Base-by-base conservation (phyloP, 2,888 invertebrate genomes). In the Auanema freiburgensis region DNA sequence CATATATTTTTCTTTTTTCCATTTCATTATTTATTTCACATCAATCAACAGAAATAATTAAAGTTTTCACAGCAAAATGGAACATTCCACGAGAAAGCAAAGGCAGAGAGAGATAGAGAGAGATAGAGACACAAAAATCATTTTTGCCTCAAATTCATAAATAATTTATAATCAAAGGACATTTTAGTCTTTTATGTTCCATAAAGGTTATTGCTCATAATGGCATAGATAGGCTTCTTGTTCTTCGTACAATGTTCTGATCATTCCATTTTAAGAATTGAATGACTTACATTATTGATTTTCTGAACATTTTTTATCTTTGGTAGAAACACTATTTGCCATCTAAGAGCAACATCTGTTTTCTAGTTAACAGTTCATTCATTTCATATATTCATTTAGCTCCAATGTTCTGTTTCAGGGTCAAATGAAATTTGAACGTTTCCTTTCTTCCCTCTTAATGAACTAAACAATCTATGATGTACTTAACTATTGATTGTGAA, bases 71-170 rank as follows among this genome's bases (percentile, higher is more conserved):
- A 33, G 33, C 33, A 8, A 33, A 5, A 5, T 33, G 33, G 33
- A 33, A 33, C 33, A 33, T 33, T 33, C 33, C 33, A 33, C 3
- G 3, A 33, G 33, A 33, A 5, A 33, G 18, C 33, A 49, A n/a
- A 44, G 16, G 23, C 46, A 53, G 53, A 33, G 33, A 33, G 33
- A 33, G 33, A 33, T 33, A 33, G 33, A 33, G 33, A 33, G 33
- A 33, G 33, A 33, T 8, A 33, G 8, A 33, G 8, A 33, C 33
- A 33, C 33, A 33, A 33, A 33, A 33, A 33, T 50, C 51, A 61
- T 61, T 62, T 62, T 56, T 57, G 16, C 23, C 44, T 62, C 62
- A 62, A 62, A 43, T 42, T 16, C 49, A 42, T n/a, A 33, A 43
- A 40, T 44, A 16, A 18, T 46, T 57, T 21, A 18, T 25, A 16